Base-by-base conservation (phyloP, 2,113 vertebrate species). In the Mustela nigripes region DNA sequence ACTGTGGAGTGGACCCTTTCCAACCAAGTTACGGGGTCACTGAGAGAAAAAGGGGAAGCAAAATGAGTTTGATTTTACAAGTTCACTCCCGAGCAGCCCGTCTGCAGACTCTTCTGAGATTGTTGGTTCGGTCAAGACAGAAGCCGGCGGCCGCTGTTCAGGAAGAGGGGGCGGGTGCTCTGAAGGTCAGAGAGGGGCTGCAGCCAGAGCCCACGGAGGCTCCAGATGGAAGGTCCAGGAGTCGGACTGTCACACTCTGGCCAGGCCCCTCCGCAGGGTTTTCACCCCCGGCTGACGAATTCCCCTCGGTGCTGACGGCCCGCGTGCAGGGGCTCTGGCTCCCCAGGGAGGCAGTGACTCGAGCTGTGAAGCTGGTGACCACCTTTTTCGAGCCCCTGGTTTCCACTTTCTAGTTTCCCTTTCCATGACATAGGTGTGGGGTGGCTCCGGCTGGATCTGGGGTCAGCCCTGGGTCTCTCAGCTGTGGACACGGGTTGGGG, bases 221-320 rank as follows among this genome's bases (percentile, higher is more conserved):
- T 4, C 33, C 16, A 12, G 4, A 8, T 4, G 24, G 74, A 3
- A 26, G 2, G 7, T 6, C 15, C 10, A 31, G 33, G 22, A 1
- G 67, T 24, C n/a, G 7, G 39, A 11, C 42, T 1, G 1, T 8
- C 0, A 0, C 45, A 3, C 3, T 50, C 62, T n/a, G 45, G 0
- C 26, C 31, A 16, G 1, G 45, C 2, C 11, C 3, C 22, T 1
- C 18, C 60, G 22, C 90, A 19, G 10, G 48, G 33, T 33, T 50
- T 26, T 11, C 73, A 42, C 45, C 7, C 12, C 73, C 24, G 11
- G 10, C 58, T 39, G 39, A 60, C 15, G 21, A 22, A 0, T 56
- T 8, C 42, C 39, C 58, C 33, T 50, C 5, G 14, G 53, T 28
- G 19, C 2, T 14, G 5, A 6, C 1, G 0, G 2, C 36, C 12